Evolutionary conservation across 2,797 vertebrate species (phyloP).

Genomic region (Antrozous pallidus): DNA sequence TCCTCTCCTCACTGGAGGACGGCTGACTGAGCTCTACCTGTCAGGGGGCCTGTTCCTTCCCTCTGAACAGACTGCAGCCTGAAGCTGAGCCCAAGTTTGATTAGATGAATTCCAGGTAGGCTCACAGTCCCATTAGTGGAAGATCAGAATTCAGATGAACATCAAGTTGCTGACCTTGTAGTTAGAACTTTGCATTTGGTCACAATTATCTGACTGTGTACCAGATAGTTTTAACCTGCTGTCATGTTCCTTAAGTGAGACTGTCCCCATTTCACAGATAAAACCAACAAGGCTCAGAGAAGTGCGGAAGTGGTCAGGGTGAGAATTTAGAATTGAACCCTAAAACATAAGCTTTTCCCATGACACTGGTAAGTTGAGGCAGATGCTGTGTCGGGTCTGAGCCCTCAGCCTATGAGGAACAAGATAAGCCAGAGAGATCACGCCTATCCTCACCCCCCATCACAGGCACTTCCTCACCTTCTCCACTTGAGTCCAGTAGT

Average conservation of each 20-base stretch:
- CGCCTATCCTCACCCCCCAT: background rate
- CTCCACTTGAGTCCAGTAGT: conserved; percentile 84
- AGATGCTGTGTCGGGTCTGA: background rate
- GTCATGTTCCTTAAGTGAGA: background rate
- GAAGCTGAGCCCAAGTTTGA: background rate
- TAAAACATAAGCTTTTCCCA: background rate
- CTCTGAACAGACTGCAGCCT: too few species aligned
- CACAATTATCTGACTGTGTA: background rate
- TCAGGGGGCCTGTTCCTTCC: too few species aligned
- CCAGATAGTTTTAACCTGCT: background rate
- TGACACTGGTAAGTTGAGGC: too few species aligned
- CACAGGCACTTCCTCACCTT: conserved; percentile 77
- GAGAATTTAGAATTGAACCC: background rate
- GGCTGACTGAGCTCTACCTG: background rate
- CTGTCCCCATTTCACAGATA: background rate
- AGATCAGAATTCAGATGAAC: background rate
- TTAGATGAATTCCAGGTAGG: background rate
- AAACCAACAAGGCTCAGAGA: background rate
- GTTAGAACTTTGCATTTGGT: background rate
- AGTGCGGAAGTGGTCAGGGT: background rate
- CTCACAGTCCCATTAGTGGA: background rate
- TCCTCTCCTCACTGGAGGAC: background rate
- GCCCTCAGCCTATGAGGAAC: background rate
- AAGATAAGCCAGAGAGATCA: background rate
- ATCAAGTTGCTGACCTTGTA: background rate